A percentile compares a stretch with the other conserved stretches of the same genome.
phyloP scores from a whole-genome alignment of 2,113 vertebrate genomes.

The Petrocephalus microphthalmus region DNA sequence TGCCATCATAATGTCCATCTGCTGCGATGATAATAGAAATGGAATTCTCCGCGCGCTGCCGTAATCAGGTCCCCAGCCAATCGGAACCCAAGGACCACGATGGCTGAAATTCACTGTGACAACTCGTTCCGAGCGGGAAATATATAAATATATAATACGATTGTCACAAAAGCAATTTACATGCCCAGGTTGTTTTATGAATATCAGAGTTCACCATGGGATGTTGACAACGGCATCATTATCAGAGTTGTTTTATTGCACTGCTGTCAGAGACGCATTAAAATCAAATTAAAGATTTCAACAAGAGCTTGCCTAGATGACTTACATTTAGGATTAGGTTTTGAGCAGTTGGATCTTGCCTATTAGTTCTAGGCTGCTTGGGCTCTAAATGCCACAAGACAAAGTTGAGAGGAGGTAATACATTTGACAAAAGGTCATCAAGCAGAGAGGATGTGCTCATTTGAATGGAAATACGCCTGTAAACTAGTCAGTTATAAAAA shows the following conservation, averaged over 20 bases:
- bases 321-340: slow-evolving; percentile 49
- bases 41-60: background rate
- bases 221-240: slow-evolving; percentile 68
- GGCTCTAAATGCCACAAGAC: slow-evolving; percentile 64
- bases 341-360: slow-evolving; percentile 47
- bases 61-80: background rate
- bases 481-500: slow-evolving; percentile 33
- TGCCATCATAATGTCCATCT: slow-evolving; percentile 11
- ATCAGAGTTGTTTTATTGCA: slow-evolving; percentile 53
- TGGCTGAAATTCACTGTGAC: slow-evolving; percentile 10
- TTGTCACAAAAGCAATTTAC: slow-evolving; percentile 64
- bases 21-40: slow-evolving; percentile 17
- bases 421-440: slow-evolving; percentile 63
- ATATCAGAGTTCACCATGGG: slow-evolving; percentile 60
- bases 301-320: slow-evolving; percentile 57
- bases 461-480: slow-evolving; percentile 57
- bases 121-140: background rate
- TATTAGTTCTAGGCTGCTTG: slow-evolving; percentile 56
- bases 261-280: slow-evolving; percentile 68
- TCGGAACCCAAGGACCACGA: background rate
- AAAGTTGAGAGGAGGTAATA: slow-evolving; percentile 54
- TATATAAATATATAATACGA: slow-evolving; percentile 47
- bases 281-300: slow-evolving; percentile 68
- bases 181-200: slow-evolving; percentile 35
- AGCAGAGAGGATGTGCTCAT: slow-evolving; percentile 59